Percentiles rank a stretch among this genome's conserved stretches.
These are phyloP conservation scores for Parapristionchus giblindavisi DNA, from an alignment of 2,888 invertebrate genomes.

Conservation along the genomic window DNA sequence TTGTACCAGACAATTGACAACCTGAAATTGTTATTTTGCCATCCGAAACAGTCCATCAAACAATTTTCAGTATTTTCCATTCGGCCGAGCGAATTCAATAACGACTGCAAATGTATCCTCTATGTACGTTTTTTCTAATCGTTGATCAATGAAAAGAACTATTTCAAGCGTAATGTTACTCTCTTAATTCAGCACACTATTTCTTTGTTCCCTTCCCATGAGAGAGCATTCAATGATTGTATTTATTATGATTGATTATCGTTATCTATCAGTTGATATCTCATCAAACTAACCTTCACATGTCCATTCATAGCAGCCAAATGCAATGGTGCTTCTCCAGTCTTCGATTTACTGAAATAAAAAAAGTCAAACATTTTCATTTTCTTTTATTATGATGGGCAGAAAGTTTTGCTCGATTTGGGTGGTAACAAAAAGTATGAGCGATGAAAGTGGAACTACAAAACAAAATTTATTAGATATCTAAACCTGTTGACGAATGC, in stretches of 20 bases:
- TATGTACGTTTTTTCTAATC: too few relatives aligned
- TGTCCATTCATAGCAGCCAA: conserved; percentile 91
- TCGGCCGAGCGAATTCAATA: too few relatives aligned
- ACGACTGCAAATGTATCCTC: too few relatives aligned
- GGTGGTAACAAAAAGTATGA: not conserved
- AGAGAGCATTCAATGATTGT: too few relatives aligned
- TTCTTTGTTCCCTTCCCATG: too few relatives aligned
- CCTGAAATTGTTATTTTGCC: too few relatives aligned
- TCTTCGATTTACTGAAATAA: conserved; percentile 83
- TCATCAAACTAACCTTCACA: conserved; percentile 80
- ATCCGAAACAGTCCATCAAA: too few relatives aligned
- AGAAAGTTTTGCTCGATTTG: not conserved
- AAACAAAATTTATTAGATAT: not conserved
- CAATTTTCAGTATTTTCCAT: not conserved
- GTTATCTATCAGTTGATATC: too few relatives aligned
- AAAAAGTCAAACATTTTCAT: not conserved
- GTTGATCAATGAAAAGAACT: too few relatives aligned
- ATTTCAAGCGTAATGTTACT: too few relatives aligned
- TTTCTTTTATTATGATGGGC: not conserved
- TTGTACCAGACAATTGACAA: conserved; percentile 80
- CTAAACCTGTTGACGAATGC: conserved; percentile 88
- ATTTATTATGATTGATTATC: too few relatives aligned
- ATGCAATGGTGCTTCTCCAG: conserved; percentile 94
- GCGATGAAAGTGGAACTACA: not conserved
- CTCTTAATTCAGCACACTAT: too few relatives aligned